These are phyloP conservation scores for Centropus bengalensis DNA, from an alignment of 2,113 vertebrate genomes.

Conservation along the genomic window DNA sequence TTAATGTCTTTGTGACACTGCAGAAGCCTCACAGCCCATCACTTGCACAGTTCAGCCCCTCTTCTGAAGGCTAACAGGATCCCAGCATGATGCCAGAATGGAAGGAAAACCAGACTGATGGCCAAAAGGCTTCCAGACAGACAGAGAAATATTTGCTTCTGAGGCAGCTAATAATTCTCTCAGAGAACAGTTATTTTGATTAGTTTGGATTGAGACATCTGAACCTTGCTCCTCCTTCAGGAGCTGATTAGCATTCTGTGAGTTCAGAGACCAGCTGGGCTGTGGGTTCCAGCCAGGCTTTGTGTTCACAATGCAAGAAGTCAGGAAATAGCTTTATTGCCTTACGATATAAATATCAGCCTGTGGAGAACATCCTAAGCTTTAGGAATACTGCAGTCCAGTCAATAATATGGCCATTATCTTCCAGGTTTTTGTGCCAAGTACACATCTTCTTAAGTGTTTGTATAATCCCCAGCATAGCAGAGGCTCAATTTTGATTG, in stretches of 20 bases:
- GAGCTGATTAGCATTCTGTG: neutral
- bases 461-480: neutral
- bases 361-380: neutral
- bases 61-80: conserved; percentile 4
- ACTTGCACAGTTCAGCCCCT: neutral
- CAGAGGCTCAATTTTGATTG: neutral
- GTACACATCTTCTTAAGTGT: neutral
- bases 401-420: conserved; percentile 50
- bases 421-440: neutral
- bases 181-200: conserved; percentile 47
- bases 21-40: neutral
- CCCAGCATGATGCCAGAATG: conserved; percentile 2
- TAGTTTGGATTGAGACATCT: conserved; percentile 44
- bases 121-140: conserved; percentile 30
- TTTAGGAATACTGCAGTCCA: conserved; percentile 23
- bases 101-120: conserved; percentile 33
- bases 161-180: conserved; percentile 54
- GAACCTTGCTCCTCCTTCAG: conserved; percentile 48
- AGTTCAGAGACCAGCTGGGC: conserved; percentile 49
- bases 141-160: conserved; percentile 49
- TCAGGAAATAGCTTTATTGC: conserved; percentile 56
- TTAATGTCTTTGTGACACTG: neutral
- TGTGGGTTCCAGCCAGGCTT: conserved; percentile 19
- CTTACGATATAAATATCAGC: conserved; percentile 42
- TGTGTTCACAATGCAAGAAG: conserved; percentile 9